phyloP scores from a whole-genome alignment of 2,888 invertebrate species.

The Ophion obscuratus region DNA sequence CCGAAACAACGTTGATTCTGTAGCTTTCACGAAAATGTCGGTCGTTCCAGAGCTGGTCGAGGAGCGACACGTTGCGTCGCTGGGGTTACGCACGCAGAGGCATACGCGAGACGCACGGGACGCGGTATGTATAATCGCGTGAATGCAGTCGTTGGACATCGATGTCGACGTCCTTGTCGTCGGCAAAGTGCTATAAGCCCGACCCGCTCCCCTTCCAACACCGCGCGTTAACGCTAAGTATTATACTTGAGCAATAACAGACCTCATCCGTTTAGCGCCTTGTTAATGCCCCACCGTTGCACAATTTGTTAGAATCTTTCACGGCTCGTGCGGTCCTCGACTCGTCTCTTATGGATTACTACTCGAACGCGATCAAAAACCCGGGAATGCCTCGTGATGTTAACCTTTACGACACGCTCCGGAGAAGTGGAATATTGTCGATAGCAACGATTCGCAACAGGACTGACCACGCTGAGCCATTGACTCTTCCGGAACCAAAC shows the following conservation, averaged over 20 bases:
- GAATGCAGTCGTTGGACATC: constrained; percentile 55
- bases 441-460: too few species aligned
- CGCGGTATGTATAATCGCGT: constrained; percentile 57
- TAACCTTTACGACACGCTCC: not conserved
- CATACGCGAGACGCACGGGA: not conserved
- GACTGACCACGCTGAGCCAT: too few species aligned
- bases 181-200: constrained; percentile 30
- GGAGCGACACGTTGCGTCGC: constrained; percentile 1
- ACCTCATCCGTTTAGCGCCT: constrained; percentile 72
- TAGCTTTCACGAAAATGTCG: not conserved
- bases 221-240: constrained; percentile 68
- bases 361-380: constrained; percentile 10
- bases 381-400: constrained; percentile 8
- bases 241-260: constrained; percentile 72
- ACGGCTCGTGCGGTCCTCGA: constrained; percentile 20
- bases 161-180: constrained; percentile 71
- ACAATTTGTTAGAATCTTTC: constrained; percentile 73
- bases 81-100: constrained; percentile 1
- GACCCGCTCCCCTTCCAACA: constrained; percentile 20
- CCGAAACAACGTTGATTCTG: constrained; percentile 20
- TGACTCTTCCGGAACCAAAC: too few species aligned
- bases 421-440: not conserved
- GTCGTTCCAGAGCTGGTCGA: constrained; percentile 1
- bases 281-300: constrained; percentile 74
- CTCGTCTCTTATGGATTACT: not conserved